phyloP scores from a whole-genome alignment of 1,140 invertebrate species.

The Drosophila kohkoa region DNA sequence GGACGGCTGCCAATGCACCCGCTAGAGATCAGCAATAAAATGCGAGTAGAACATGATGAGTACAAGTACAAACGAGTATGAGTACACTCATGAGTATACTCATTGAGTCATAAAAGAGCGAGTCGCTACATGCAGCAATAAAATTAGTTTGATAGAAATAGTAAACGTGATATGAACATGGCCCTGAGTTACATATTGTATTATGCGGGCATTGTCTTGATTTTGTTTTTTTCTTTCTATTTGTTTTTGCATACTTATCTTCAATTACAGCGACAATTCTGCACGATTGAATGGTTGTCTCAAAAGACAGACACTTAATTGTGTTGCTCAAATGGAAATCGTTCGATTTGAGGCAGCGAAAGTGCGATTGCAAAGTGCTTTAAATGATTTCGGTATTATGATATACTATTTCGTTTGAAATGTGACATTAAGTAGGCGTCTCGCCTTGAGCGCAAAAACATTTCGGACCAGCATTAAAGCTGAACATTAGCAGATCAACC shows the following conservation, averaged over 20 bases:
- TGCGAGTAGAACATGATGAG: background rate
- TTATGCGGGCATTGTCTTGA: constrained; percentile 3
- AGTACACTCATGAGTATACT: background rate
- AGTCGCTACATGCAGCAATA: background rate
- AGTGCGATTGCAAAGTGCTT: background rate
- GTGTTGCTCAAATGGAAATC: constrained; percentile 10
- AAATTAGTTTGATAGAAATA: constrained; percentile 26
- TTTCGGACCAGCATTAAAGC: background rate
- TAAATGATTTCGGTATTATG: constrained; percentile 44
- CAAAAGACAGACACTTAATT: constrained; percentile 15
- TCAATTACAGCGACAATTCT: constrained; percentile 21
- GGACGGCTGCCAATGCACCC: constrained; percentile 43
- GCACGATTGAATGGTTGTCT: constrained; percentile 20
- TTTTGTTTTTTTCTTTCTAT: background rate
- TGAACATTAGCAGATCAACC: constrained; percentile 14
- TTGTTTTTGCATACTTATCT: constrained; percentile 16
- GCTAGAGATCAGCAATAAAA: constrained; percentile 9
- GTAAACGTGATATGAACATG: constrained; percentile 6
- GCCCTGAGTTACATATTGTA: constrained; percentile 42
- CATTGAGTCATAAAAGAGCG: constrained; percentile 10
- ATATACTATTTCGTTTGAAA: constrained; percentile 58
- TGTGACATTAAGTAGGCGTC: constrained; percentile 67
- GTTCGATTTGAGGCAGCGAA: constrained; percentile 17
- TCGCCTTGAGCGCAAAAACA: constrained; percentile 20
- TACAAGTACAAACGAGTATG: background rate